phyloP scores from a whole-genome alignment of 2,113 vertebrate genomes.

The Charadrius vociferus region DNA sequence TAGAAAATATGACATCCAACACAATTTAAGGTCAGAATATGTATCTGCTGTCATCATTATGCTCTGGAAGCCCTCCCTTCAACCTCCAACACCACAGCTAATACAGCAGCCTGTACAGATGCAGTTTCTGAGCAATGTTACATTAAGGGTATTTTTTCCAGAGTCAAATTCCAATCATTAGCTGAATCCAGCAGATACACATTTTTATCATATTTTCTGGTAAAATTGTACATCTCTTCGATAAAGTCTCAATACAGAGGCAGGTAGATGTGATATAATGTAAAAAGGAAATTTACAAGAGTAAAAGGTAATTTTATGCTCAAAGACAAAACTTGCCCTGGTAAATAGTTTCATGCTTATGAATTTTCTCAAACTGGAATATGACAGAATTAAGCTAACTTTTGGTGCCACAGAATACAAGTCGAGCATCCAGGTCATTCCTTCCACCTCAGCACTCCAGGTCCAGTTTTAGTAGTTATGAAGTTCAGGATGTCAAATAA shows the following conservation, averaged over 20 bases:
- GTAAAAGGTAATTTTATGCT: neutral
- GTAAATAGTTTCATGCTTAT: neutral
- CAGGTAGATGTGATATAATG: accelerated
- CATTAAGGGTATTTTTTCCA: neutral
- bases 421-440: neutral
- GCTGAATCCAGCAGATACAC: neutral
- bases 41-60: neutral
- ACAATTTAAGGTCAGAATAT: neutral
- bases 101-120: neutral
- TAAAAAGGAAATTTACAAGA: neutral
- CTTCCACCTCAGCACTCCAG: neutral
- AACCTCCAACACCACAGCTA: neutral
- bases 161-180: neutral
- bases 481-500: neutral
- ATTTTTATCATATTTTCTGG: neutral
- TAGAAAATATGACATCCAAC: neutral
- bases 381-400: neutral
- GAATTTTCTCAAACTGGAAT: neutral
- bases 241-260: neutral
- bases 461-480: neutral
- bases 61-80: neutral
- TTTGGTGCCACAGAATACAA: neutral
- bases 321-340: neutral
- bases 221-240: neutral
- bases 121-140: neutral